These are phyloP conservation scores for Sarcophaga variegata DNA, from an alignment of 2,888 invertebrate genomes.

Conservation along the genomic window DNA sequence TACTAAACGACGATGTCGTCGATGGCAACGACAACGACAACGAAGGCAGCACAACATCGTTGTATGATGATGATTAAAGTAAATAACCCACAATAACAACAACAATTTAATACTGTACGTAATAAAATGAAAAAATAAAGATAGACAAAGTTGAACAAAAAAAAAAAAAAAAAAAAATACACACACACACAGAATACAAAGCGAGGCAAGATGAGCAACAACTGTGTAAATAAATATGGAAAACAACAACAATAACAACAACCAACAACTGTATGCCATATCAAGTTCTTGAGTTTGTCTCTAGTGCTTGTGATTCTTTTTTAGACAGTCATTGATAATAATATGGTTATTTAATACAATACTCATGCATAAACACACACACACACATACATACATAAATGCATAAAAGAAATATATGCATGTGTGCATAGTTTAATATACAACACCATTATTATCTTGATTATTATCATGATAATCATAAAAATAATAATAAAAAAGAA, in stretches of 20 bases:
- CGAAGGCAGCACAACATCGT: slow-evolving; percentile 64
- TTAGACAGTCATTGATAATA: slow-evolving; percentile 42
- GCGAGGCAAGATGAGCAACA: slow-evolving; percentile 34
- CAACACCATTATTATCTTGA: slow-evolving; percentile 2
- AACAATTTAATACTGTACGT: not conserved
- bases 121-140: slow-evolving; percentile 13
- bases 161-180: not conserved
- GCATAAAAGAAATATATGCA: not conserved
- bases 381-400: not conserved
- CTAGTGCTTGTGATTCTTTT: slow-evolving; percentile 1
- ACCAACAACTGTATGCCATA: not conserved
- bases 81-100: slow-evolving; percentile 56
- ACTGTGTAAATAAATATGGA: not conserved
- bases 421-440: slow-evolving; percentile 6
- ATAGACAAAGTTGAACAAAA: slow-evolving; percentile 40
- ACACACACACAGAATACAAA: not conserved
- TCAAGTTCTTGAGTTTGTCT: not conserved
- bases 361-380: not conserved
- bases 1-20: not conserved
- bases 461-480: slow-evolving; percentile 40
- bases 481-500: slow-evolving; percentile 31
- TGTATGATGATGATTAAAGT: slow-evolving; percentile 58
- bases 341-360: slow-evolving; percentile 15
- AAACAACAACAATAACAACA: not conserved
- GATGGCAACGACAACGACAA: not conserved